Conservation (phyloP, 2,797 vertebrate genomes). For the Odontamblyopus lacepedii region DNA sequence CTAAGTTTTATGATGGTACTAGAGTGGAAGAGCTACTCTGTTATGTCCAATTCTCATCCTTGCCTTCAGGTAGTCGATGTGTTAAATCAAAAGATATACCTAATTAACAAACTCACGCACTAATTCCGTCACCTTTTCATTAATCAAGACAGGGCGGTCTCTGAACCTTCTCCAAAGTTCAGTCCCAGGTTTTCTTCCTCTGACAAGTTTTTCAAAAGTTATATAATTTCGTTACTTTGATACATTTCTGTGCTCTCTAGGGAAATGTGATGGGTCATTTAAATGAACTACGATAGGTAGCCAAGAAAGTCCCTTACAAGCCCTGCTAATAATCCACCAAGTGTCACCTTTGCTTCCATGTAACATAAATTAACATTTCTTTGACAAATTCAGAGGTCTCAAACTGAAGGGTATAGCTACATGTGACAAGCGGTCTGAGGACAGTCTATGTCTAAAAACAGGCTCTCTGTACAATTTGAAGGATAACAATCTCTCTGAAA, state of each 20-base stretch:
- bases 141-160: slow-evolving; percentile 48
- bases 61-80: slow-evolving; percentile 74
- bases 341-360: slow-evolving; percentile 30
- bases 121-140: slow-evolving; percentile 66
- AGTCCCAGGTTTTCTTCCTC: slow-evolving; percentile 26
- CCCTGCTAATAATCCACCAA: slow-evolving; percentile 12
- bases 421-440: slow-evolving; percentile 28
- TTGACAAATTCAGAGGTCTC: slow-evolving; percentile 32
- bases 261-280: slow-evolving; percentile 52
- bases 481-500: slow-evolving; percentile 36
- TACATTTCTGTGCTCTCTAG: slow-evolving; percentile 39
- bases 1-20: slow-evolving; percentile 63
- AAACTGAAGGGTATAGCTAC: slow-evolving; percentile 19
- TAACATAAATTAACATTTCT: slow-evolving; percentile 44
- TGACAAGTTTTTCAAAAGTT: slow-evolving; percentile 39
- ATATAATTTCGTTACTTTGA: slow-evolving; percentile 46
- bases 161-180: slow-evolving; percentile 38
- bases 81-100: slow-evolving; percentile 72
- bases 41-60: slow-evolving; percentile 73
- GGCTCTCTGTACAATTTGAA: slow-evolving; percentile 21
- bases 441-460: slow-evolving; percentile 37
- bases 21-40: slow-evolving; percentile 57
- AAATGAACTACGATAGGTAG: slow-evolving; percentile 44
- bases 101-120: slow-evolving; percentile 73
- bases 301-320: slow-evolving; percentile 33